Base-by-base conservation (phyloP, 1,140 invertebrate species). In the Drosophila aff. region DNA sequence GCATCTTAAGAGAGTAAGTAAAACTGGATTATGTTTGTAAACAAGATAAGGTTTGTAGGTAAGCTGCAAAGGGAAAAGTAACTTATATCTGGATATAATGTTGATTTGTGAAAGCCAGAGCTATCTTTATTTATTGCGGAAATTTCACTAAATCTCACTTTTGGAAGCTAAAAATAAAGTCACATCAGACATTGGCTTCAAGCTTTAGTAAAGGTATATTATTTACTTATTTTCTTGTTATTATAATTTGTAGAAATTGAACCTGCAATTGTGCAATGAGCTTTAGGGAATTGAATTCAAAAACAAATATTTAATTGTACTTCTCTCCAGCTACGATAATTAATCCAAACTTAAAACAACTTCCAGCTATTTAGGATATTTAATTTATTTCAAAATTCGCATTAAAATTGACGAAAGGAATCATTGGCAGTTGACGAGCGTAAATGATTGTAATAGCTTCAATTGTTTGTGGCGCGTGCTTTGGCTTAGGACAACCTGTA, bases 401-500 rank as follows among this genome's bases (percentile, higher is more conserved):
- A 44, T 66, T 16, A n/a, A 31, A 67, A 38, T 8, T 43, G 21
- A 62, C 16, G 13, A 53, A 52, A 44, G 31, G 21, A 15, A 47
- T 47, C 64, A 68, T 71, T 71, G 64, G 26, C 64, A 71, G 47
- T 68, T 55, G 44, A 16, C 2, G 8, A 40, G 44, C 67, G 67
- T 50, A 71, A 71, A 71, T 38, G 63, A 68, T 57, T 71, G 67
- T 52, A 60, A 60, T 31, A 73, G 53, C 46, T 38, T 47, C 67
- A 47, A 64, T 58, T 46, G 64, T 21, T 15, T 33, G 36, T 71
- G 67, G 76, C 84, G 80, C 76, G 83, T 87, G 83, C 64, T 58
- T 23, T 61, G 71, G 50, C 49, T 21, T 61, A 53, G 68, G 36
- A 6, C 84, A 85, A 65, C 21, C n/a, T 16, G 13, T 58, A 61